These are phyloP conservation scores for Steatocranus sp. DNA, from an alignment of 2,797 vertebrate species.

Conservation along the genomic window DNA sequence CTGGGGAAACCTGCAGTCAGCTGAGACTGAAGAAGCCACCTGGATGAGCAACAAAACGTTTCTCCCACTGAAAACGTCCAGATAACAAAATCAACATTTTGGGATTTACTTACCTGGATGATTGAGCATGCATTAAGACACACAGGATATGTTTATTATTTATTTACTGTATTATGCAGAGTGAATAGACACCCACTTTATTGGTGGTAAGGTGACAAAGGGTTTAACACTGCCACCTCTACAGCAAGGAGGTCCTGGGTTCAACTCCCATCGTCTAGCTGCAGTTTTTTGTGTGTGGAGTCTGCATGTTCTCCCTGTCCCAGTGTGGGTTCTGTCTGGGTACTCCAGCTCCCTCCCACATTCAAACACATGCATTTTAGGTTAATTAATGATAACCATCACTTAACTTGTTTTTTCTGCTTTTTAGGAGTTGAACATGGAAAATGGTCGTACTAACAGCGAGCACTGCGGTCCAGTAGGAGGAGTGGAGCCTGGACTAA, in stretches of 20 bases:
- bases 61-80: background rate
- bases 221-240: background rate
- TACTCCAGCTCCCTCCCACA: background rate
- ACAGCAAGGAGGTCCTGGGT: background rate
- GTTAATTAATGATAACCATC: background rate
- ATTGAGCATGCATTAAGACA: rapidly evolving
- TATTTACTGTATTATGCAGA: background rate
- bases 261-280: background rate
- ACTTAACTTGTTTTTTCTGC: background rate
- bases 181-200: background rate
- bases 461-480: constrained; percentile 22
- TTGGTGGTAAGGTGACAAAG: background rate
- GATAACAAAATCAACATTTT: background rate
- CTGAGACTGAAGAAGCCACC: background rate
- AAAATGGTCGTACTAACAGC: background rate
- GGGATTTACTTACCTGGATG: background rate
- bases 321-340: background rate
- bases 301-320: background rate
- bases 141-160: background rate
- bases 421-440: constrained; percentile 5
- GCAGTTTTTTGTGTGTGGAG: background rate
- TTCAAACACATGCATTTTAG: background rate
- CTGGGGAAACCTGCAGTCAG: background rate
- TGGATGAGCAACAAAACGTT: rapidly evolving
- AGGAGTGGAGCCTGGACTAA: constrained; percentile 28